Conservation (phyloP, 2,113 vertebrate species). For the Mastomys coucha region DNA sequence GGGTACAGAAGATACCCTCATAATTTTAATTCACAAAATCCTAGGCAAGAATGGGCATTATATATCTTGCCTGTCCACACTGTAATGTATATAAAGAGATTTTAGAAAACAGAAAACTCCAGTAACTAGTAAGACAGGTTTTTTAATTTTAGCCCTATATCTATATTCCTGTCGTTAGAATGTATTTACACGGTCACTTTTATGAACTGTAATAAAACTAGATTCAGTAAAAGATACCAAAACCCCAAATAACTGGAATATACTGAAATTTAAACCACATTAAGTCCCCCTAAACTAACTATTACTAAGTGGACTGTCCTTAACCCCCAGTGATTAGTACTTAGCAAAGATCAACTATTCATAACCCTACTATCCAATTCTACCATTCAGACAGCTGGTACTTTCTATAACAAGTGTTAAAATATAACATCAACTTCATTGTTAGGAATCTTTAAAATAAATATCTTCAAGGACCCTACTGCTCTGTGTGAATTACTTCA, state of each 20-base stretch:
- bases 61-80: constrained; percentile 25
- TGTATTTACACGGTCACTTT: constrained; percentile 45
- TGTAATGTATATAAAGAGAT: background rate
- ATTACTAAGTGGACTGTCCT: background rate
- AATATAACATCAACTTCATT: background rate
- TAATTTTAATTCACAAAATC: constrained; percentile 33
- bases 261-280: constrained; percentile 54
- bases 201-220: constrained; percentile 11
- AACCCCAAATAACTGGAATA: constrained; percentile 61
- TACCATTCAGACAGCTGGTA: constrained; percentile 5
- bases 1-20: constrained; percentile 14
- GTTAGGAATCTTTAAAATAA: constrained; percentile 44
- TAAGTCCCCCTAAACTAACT: background rate
- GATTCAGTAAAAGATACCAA: constrained; percentile 38
- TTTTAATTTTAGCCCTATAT: constrained; percentile 45
- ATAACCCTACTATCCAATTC: background rate
- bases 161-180: background rate
- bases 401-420: constrained; percentile 7
- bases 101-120: constrained; percentile 48
- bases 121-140: background rate
- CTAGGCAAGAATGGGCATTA: constrained; percentile 36
- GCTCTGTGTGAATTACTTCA: constrained; percentile 8
- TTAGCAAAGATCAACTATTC: constrained; percentile 2
- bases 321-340: background rate
- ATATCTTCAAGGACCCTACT: constrained; percentile 44